A percentile compares a stretch with the other conserved stretches of the same genome.
These are phyloP conservation scores for Leucania comma DNA, from an alignment of 2,888 invertebrate genomes.

Conservation along the genomic window DNA sequence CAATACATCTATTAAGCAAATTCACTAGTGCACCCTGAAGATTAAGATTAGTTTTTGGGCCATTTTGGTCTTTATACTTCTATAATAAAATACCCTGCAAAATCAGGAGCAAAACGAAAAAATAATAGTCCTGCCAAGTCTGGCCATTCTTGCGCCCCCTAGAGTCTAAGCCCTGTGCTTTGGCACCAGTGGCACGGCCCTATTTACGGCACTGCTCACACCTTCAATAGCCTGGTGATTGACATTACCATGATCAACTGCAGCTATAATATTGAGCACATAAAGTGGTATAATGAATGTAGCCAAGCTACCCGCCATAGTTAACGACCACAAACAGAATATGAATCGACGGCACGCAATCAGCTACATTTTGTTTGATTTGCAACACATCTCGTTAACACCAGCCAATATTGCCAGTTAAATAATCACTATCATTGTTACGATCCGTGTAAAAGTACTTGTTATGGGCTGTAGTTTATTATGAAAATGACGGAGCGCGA, in stretches of 20 bases:
- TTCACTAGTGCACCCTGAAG: too few relatives aligned
- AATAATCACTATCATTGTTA: conserved; percentile 59
- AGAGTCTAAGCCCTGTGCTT: too few relatives aligned
- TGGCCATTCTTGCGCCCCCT: too few relatives aligned
- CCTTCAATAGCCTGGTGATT: conserved; percentile 27
- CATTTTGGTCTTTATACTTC: too few relatives aligned
- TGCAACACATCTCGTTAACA: conserved; percentile 74
- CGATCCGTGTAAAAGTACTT: conserved; percentile 36
- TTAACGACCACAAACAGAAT: conserved; percentile 81
- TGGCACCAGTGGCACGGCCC: too few relatives aligned
- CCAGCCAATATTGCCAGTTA: conserved; percentile 51
- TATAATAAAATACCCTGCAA: too few relatives aligned
- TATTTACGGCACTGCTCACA: too few relatives aligned
- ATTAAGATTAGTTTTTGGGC: too few relatives aligned
- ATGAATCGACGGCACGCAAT: conserved; percentile 75
- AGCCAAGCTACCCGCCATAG: conserved; percentile 61
- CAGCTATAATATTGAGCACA: conserved; percentile 50
- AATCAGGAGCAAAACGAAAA: too few relatives aligned
- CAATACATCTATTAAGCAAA: too few relatives aligned
- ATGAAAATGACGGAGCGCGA: neutral
- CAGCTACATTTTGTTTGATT: conserved; percentile 79
- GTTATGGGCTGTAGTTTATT: conserved; percentile 21
- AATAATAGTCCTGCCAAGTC: too few relatives aligned
- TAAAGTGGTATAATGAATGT: conserved; percentile 56
- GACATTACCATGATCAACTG: conserved; percentile 37